phyloP scores from a whole-genome alignment of 2,113 vertebrate genomes.

The Zosterops japonicus region DNA sequence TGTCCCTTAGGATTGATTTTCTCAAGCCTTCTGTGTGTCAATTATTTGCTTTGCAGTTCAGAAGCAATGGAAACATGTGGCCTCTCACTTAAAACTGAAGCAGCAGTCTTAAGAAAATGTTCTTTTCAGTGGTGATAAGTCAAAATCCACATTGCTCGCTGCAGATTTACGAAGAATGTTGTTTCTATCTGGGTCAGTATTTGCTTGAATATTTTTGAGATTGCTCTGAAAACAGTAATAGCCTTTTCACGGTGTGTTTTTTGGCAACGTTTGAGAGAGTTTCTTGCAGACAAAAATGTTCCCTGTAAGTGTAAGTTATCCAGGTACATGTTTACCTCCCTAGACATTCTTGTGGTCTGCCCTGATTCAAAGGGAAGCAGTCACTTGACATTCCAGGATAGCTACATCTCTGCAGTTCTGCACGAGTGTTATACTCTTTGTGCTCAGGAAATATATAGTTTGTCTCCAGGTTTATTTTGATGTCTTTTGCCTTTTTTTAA shows the following conservation, averaged over 20 bases:
- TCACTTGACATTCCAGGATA: not conserved
- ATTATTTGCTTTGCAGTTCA: not conserved
- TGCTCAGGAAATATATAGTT: not conserved
- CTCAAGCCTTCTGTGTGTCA: not conserved
- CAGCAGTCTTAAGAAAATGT: not conserved
- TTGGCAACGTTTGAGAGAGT: not conserved
- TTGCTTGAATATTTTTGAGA: conserved; percentile 10
- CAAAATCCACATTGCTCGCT: not conserved
- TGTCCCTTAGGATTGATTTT: not conserved
- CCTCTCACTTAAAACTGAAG: not conserved
- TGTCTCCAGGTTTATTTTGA: not conserved
- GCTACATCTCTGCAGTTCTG: not conserved
- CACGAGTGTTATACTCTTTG: not conserved
- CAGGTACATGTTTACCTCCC: not conserved
- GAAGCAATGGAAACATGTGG: not conserved
- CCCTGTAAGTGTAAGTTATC: not conserved
- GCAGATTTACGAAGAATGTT: conserved; percentile 9
- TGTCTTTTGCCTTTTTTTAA: not conserved
- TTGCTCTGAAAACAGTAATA: not conserved
- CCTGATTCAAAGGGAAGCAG: not conserved
- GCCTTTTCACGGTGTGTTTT: not conserved
- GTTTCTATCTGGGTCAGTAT: not conserved
- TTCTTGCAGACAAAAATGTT: not conserved
- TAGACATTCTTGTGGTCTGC: not conserved
- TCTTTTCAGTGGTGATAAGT: not conserved